Evolutionary conservation across 2,888 invertebrate genomes (phyloP).

Genomic region (Noctua janthina): DNA sequence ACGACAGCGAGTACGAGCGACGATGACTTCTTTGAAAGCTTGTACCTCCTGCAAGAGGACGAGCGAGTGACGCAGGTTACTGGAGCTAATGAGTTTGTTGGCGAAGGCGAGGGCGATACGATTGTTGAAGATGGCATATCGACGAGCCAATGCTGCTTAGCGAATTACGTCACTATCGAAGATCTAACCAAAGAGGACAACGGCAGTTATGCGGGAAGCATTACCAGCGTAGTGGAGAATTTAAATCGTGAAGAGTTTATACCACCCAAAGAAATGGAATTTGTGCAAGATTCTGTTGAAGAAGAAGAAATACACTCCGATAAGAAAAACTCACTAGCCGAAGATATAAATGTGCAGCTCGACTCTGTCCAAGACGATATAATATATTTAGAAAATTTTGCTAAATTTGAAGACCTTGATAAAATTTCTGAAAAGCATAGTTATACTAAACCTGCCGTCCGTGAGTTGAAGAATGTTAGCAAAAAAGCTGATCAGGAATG

Average conservation of each 20-base stretch:
- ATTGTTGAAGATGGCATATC: slow-evolving; percentile 69
- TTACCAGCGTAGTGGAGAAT: slow-evolving; percentile 74
- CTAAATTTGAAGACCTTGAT: slow-evolving; percentile 71
- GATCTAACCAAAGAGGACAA: slow-evolving; percentile 67
- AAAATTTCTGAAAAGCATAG: slow-evolving; percentile 67
- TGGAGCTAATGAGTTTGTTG: slow-evolving; percentile 51
- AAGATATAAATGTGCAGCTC: slow-evolving; percentile 77
- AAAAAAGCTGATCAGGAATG: slow-evolving; percentile 63
- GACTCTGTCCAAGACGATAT: slow-evolving; percentile 79
- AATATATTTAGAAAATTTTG: slow-evolving; percentile 75
- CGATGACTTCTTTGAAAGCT: slow-evolving; percentile 81
- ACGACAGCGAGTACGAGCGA: slow-evolving; percentile 71
- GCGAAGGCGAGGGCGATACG: slow-evolving; percentile 58
- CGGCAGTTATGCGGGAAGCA: slow-evolving; percentile 69
- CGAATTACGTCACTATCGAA: slow-evolving; percentile 70
- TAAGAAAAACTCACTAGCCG: slow-evolving; percentile 73
- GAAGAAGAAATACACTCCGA: slow-evolving; percentile 77
- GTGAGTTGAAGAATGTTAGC: slow-evolving; percentile 49
- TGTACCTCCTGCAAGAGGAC: slow-evolving; percentile 76
- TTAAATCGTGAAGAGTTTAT: slow-evolving; percentile 53
- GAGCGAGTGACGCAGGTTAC: slow-evolving; percentile 65
- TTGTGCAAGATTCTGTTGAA: slow-evolving; percentile 67
- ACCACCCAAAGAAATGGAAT: slow-evolving; percentile 12
- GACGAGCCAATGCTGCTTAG: slow-evolving; percentile 66
- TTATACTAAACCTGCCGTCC: slow-evolving; percentile 54